Percentiles rank a stretch among this genome's conserved stretches.
Evolutionary conservation across 2,797 vertebrate species (phyloP).

Genomic region (Xenentodon cancila): DNA sequence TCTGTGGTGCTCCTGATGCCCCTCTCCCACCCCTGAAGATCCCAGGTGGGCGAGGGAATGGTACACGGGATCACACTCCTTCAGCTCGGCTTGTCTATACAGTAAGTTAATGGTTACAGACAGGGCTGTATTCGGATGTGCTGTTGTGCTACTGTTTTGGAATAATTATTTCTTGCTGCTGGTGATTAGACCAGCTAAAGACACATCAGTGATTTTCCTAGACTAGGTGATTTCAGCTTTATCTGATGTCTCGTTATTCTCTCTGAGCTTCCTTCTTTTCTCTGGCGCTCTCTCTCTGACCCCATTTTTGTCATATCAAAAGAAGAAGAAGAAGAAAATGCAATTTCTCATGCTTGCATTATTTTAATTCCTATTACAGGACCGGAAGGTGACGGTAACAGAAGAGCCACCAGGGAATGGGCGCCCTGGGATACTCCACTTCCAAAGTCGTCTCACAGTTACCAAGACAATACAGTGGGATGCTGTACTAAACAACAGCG

Average conservation of each 20-base stretch:
- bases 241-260: no score
- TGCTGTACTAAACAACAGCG: constrained; percentile 78
- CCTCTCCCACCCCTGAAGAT: constrained; percentile 99
- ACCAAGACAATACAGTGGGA: constrained; percentile 82
- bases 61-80: constrained; percentile 99
- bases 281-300: no score
- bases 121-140: background rate
- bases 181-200: no score
- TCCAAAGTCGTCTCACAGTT: constrained; percentile 82
- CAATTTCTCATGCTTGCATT: background rate
- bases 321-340: no score
- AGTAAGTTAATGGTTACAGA: constrained; percentile 60
- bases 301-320: no score
- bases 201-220: no score
- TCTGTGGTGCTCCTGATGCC: constrained; percentile 99
- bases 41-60: constrained; percentile 99
- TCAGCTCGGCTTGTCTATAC: constrained; percentile 88
- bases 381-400: constrained; percentile 85
- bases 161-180: no score
- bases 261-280: no score
- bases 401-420: constrained; percentile 84
- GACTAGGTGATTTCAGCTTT: no score
- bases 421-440: constrained; percentile 83
- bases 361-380: constrained; percentile 61
- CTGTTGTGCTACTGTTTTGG: background rate